Conservation (phyloP, 1,140 invertebrate genomes). For the Zaprionus tsacasi region DNA sequence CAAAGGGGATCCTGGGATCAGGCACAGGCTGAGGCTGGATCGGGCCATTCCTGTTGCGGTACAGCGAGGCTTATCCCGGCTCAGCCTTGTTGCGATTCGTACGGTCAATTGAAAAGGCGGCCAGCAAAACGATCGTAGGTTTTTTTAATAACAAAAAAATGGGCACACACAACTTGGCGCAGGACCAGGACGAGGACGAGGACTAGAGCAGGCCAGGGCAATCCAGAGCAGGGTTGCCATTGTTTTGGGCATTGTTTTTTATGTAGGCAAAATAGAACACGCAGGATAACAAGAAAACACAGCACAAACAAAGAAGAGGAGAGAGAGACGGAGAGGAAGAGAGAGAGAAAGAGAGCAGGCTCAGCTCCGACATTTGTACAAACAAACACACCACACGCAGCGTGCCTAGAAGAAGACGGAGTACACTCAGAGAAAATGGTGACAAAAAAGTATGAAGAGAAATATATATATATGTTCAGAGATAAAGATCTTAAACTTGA, state of each 20-base stretch:
- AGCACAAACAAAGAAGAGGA: not conserved
- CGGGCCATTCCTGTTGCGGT: constrained; percentile 44
- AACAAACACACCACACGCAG: constrained; percentile 64
- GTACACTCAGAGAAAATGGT: constrained; percentile 3
- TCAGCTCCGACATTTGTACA: constrained; percentile 45
- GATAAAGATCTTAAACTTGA: not conserved
- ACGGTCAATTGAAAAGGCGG: constrained; percentile 83
- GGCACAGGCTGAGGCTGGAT: not conserved
- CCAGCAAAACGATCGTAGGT: constrained; percentile 66
- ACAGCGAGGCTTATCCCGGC: constrained; percentile 78
- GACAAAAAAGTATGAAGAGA: not conserved
- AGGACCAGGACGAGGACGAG: not conserved
- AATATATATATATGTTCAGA: too few species aligned
- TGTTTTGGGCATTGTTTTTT: constrained; percentile 47
- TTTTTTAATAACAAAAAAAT: constrained; percentile 36
- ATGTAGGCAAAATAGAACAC: constrained; percentile 42
- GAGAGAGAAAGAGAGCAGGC: not conserved
- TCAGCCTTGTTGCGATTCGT: constrained; percentile 79
- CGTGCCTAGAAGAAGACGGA: not conserved
- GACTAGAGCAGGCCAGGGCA: constrained; percentile 5
- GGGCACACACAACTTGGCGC: not conserved
- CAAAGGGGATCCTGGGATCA: constrained; percentile 22
- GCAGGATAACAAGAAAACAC: constrained; percentile 51
- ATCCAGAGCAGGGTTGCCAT: constrained; percentile 20
- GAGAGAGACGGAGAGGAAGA: not conserved